Conservation (phyloP, 2,113 vertebrate genomes). For the Xiphophorus couchianus region DNA sequence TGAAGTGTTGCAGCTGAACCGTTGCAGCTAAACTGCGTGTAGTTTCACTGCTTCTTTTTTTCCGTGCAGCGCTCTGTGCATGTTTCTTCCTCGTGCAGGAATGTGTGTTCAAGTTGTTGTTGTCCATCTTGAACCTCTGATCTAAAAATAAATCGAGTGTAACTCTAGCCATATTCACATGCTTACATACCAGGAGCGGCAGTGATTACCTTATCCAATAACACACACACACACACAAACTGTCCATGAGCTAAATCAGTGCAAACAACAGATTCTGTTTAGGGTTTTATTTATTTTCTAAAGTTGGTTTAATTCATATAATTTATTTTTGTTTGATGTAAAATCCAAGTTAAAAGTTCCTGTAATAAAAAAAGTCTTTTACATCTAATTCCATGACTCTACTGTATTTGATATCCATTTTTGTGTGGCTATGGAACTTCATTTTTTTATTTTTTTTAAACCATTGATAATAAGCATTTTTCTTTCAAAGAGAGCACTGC, state of each 20-base stretch:
- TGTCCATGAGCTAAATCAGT: conserved; percentile 42
- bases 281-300: not conserved
- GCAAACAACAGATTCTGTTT: not conserved
- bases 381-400: not conserved
- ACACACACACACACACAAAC: conserved; percentile 28
- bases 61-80: conserved; percentile 1
- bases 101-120: conserved; percentile 38
- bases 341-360: not conserved
- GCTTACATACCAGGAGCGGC: conserved; percentile 33
- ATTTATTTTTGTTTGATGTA: not conserved
- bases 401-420: not conserved
- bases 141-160: conserved; percentile 63
- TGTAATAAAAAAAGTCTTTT: not conserved
- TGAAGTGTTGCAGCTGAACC: conserved; percentile 31
- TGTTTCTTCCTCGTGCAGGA: conserved; percentile 3
- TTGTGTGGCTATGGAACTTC: not conserved
- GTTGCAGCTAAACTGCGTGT: conserved; percentile 23
- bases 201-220: conserved; percentile 55
- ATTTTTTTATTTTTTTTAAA: not conserved
- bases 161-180: conserved; percentile 38
- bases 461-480: conserved; percentile 15
- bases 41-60: not conserved
- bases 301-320: conserved; percentile 16
- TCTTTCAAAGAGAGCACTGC: not conserved
- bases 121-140: conserved; percentile 36